Evolutionary conservation across 2,888 invertebrate species (phyloP), one percentile per base, ranked within the genome.

Genomic region (Drosophila macrospina): DNA sequence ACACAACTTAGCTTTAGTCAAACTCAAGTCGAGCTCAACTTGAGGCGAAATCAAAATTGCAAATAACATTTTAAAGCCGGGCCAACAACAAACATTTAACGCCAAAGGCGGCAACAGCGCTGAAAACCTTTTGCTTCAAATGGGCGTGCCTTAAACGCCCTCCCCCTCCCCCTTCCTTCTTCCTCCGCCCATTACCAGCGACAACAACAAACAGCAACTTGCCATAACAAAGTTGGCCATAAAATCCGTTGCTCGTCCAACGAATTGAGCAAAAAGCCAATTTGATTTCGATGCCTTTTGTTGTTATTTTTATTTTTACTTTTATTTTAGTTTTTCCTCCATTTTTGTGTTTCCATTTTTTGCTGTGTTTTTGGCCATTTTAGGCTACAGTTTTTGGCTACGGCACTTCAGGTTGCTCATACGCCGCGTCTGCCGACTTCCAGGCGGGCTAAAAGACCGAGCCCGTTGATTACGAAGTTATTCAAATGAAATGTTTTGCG

Each of bases 401-500:
- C 59, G 61, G 59, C 36, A 28, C 65, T 56, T 56, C 79, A 68
- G 75, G 72, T 84, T 75, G 81, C 57, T 63, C 61, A 82, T 82
- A 82, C 83, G 81, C 80, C 73, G 50, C 66, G 70, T 74, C 45
- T 69, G 73, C 64, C 67, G 44, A 51, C 47, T 24, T 45, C 39
- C 50, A 52, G 60, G 45, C 52, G 13, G 28, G 26, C 41, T 64
- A n/a, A 34, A 51, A 50, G 36, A n/a, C 65, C 57, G 61, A 80
- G 69, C 61, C 68, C 68, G 64, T 67, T 86, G 81, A 86, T 80
- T 85, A 80, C 80, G 60, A 78, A 80, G 80, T 82, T 85, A 83
- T 86, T 83, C 86, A 86, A 78, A 78, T 86, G 83, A 85, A 86
- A 75, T 86, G 81, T 75, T 78, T 78, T 75, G 67, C 60, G 61